Percentiles rank a stretch among this genome's conserved stretches.
These are phyloP conservation scores for Otolemur crassicaudatus DNA, from an alignment of 2,797 vertebrate genomes.

Conservation along the genomic window DNA sequence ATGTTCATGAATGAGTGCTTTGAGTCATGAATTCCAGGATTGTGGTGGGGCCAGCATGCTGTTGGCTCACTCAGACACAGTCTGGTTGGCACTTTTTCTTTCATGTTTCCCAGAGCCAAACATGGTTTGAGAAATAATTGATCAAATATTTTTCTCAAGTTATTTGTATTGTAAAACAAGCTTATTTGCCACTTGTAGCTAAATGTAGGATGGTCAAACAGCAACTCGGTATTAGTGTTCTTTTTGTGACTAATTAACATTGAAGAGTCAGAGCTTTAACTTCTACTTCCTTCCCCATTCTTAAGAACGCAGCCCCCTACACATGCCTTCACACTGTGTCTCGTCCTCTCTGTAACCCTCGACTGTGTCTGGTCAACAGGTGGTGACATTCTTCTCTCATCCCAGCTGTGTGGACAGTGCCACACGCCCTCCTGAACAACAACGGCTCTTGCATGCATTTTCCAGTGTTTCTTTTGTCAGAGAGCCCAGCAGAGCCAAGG, in stretches of 20 bases:
- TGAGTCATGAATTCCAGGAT: too few species aligned
- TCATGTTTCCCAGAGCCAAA: neutral
- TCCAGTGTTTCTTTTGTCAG: conserved; percentile 98
- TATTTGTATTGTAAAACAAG: neutral
- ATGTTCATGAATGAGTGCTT: neutral
- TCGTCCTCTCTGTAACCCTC: neutral
- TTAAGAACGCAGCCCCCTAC: rapidly evolving
- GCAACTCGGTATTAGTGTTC: neutral
- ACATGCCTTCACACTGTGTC: rapidly evolving
- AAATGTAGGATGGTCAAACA: neutral
- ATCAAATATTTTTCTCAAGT: neutral
- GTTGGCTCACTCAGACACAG: neutral
- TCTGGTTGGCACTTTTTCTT: neutral
- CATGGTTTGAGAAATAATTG: neutral
- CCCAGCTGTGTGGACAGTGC: conserved; percentile 95
- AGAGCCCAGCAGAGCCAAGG: conserved; percentile 95
- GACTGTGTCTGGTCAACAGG: conserved; percentile 86
- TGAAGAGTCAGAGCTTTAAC: neutral
- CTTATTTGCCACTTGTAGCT: neutral
- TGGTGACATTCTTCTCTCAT: conserved; percentile 91
- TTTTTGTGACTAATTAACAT: rapidly evolving
- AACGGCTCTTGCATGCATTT: conserved; percentile 97
- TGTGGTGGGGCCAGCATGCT: neutral
- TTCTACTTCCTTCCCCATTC: neutral
- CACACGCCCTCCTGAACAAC: conserved; percentile 96